These are phyloP conservation scores for Chrysemys picta DNA, from an alignment of 2,113 vertebrate species.

Conservation along the genomic window DNA sequence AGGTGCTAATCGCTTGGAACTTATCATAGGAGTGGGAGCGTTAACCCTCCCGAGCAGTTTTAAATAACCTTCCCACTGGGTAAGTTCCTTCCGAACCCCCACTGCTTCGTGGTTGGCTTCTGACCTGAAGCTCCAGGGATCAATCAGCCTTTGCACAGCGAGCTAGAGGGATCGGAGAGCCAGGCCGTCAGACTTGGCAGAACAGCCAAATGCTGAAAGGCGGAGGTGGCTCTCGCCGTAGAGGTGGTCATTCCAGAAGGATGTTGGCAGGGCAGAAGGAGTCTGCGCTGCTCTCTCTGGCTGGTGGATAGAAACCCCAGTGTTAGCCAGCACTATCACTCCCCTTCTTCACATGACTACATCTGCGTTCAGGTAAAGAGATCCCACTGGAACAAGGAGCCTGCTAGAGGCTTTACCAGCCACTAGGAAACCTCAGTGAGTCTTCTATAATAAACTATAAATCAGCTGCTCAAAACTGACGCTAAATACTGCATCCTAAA, in stretches of 20 bases:
- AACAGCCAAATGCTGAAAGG: background rate
- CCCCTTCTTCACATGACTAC: background rate
- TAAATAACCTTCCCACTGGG: background rate
- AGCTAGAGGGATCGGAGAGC: background rate
- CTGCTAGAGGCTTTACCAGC: background rate
- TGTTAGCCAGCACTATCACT: background rate
- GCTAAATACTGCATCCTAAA: fast-evolving
- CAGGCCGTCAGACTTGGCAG: background rate
- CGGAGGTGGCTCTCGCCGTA: background rate
- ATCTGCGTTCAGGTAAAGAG: background rate
- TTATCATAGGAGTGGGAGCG: background rate
- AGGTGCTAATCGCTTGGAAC: background rate
- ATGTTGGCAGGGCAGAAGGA: background rate
- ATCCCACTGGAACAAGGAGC: background rate
- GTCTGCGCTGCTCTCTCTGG: background rate
- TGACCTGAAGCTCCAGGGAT: background rate
- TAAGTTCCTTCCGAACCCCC: background rate
- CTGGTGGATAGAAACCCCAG: background rate
- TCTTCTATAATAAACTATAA: fast-evolving
- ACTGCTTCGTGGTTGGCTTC: background rate
- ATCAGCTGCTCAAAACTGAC: background rate
- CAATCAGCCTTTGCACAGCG: fast-evolving
- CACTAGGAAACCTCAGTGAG: background rate
- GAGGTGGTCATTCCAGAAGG: background rate
- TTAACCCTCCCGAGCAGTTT: background rate